These are phyloP conservation scores for Poeciliopsis turneri DNA, from an alignment of 2,797 vertebrate species.

Conservation along the genomic window DNA sequence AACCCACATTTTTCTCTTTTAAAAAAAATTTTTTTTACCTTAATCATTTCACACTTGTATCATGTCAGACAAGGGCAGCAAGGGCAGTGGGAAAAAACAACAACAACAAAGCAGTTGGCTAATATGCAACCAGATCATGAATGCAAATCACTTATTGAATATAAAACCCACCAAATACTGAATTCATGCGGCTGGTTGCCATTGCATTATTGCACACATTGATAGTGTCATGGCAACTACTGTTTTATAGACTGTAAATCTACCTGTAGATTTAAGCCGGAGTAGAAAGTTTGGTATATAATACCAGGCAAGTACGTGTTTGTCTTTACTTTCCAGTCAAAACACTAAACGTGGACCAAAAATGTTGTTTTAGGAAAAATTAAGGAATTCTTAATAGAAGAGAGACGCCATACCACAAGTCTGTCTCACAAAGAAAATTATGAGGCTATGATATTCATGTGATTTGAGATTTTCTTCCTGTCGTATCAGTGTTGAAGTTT, in stretches of 20 bases:
- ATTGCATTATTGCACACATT: background rate
- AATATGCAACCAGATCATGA: background rate
- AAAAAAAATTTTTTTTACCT: background rate
- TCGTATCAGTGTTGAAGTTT: background rate
- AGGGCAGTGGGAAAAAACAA: background rate
- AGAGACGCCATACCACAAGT: background rate
- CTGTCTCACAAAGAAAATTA: background rate
- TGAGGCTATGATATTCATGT: background rate
- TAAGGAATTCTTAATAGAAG: background rate
- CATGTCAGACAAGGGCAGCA: background rate
- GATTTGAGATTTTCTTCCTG: background rate
- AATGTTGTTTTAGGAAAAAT: background rate
- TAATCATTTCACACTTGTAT: background rate
- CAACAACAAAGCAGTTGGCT: background rate
- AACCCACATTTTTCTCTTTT: background rate
- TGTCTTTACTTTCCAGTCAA: background rate
- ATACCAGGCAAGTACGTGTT: background rate
- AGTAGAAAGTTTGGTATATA: background rate
- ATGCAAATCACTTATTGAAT: background rate
- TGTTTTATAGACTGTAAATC: background rate
- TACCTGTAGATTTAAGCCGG: background rate
- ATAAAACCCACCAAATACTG: background rate
- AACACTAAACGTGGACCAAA: background rate
- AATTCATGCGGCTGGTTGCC: background rate
- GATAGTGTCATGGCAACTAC: no score